These are phyloP conservation scores for Bibio marci DNA, from an alignment of 2,888 invertebrate species.

Conservation along the genomic window DNA sequence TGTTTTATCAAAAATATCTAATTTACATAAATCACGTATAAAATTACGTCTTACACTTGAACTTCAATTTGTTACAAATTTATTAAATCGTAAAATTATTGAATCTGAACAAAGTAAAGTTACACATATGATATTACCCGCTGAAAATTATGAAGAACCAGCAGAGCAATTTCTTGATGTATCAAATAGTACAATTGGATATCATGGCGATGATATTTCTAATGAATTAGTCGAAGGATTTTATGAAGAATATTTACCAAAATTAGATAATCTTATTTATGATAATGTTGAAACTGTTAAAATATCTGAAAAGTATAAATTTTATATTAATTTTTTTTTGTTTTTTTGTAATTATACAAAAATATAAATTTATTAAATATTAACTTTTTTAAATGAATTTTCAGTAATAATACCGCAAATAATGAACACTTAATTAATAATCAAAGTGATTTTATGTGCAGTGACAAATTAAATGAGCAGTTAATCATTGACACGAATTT, in stretches of 20 bases:
- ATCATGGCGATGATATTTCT: constrained; percentile 7
- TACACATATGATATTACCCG: neutral
- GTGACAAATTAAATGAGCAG: too few species aligned
- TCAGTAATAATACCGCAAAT: too few species aligned
- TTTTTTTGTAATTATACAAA: too few species aligned
- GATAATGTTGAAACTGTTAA: too few species aligned
- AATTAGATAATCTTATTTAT: neutral
- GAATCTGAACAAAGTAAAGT: neutral
- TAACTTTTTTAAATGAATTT: too few species aligned
- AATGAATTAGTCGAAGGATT: constrained; percentile 6
- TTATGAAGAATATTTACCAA: constrained; percentile 9
- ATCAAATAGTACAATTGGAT: constrained; percentile 7
- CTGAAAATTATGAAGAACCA: constrained; percentile 6
- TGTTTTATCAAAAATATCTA: neutral
- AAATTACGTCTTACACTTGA: neutral
- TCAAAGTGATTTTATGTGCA: too few species aligned
- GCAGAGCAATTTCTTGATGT: constrained; percentile 7
- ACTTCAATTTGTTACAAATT: neutral
- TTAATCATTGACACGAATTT: too few species aligned
- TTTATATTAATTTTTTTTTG: too few species aligned
- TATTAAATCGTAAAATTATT: neutral
- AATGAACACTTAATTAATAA: too few species aligned
- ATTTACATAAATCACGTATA: neutral
- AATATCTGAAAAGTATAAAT: too few species aligned
- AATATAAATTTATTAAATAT: too few species aligned